A percentile compares a stretch with the other conserved stretches of the same genome.
These are phyloP conservation scores for Philonicus albiceps DNA, from an alignment of 2,888 invertebrate species.

Conservation along the genomic window DNA sequence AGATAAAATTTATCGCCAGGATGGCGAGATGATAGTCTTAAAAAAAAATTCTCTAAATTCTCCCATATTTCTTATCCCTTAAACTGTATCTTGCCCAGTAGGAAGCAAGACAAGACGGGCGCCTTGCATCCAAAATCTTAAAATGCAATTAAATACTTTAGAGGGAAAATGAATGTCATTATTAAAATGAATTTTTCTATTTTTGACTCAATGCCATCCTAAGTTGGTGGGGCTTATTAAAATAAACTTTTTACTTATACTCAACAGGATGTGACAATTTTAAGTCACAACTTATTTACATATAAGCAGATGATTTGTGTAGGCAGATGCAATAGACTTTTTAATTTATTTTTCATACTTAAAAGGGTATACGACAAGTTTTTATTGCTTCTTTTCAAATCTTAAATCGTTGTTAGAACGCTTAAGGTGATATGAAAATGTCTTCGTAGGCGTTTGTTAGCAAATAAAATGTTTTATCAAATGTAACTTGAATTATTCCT, in stretches of 20 bases:
- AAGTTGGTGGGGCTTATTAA: neutral
- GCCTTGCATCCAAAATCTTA: neutral
- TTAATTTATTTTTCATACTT: neutral
- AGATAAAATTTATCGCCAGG: constrained; percentile 4
- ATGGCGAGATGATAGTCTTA: neutral
- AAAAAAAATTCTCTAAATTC: neutral
- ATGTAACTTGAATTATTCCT: no score
- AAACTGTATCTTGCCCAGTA: neutral
- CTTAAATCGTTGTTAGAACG: neutral
- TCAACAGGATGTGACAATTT: neutral
- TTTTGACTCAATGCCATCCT: neutral
- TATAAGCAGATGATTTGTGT: neutral
- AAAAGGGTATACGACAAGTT: neutral
- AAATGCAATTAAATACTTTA: neutral
- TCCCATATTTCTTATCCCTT: neutral
- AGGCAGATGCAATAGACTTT: neutral
- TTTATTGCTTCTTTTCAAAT: neutral
- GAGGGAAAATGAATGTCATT: neutral
- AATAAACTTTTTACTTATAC: neutral
- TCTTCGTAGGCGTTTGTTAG: neutral
- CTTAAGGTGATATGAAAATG: neutral
- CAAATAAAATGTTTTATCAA: neutral
- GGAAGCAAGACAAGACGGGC: neutral
- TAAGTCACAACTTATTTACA: neutral
- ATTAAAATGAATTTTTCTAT: neutral